Percentiles rank a stretch among this genome's conserved stretches.
Evolutionary conservation across 1,140 invertebrate genomes (phyloP).

Genomic region (Drosophila hydei): DNA sequence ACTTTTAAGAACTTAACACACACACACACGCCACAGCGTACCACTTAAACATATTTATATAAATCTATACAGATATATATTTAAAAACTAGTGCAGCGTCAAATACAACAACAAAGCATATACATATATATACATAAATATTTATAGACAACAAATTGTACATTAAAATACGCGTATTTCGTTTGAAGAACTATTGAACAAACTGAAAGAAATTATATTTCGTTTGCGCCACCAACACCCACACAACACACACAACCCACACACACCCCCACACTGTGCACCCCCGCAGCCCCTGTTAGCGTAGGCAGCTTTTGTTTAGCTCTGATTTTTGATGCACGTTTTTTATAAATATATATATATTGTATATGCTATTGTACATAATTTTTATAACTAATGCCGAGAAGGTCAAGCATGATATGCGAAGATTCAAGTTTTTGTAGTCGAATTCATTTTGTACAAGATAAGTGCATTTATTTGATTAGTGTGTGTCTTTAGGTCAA

Average conservation of each 20-base stretch:
- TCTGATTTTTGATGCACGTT: slow-evolving; percentile 75
- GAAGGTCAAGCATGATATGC: slow-evolving; percentile 26
- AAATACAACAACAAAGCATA: slow-evolving; percentile 46
- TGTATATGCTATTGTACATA: slow-evolving; percentile 57
- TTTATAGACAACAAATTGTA: slow-evolving; percentile 77
- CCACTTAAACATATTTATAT: slow-evolving; percentile 27
- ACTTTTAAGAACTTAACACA: slow-evolving; percentile 54
- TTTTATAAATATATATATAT: slow-evolving; percentile 34
- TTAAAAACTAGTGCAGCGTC: slow-evolving; percentile 69
- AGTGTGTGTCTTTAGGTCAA: slow-evolving; percentile 61
- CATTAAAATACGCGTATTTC: slow-evolving; percentile 64
- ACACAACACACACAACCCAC: slow-evolving; percentile 10
- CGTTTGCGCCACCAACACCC: slow-evolving; percentile 26
- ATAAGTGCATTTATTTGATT: slow-evolving; percentile 57
- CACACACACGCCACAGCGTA: slow-evolving; percentile 33
- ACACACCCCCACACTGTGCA: neutral
- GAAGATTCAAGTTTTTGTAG: slow-evolving; percentile 34
- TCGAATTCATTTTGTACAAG: slow-evolving; percentile 46
- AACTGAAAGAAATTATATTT: slow-evolving; percentile 51
- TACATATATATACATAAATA: slow-evolving; percentile 43
- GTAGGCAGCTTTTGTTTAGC: slow-evolving; percentile 70
- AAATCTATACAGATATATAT: slow-evolving; percentile 57
- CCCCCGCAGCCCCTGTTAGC: slow-evolving; percentile 30
- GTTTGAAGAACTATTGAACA: slow-evolving; percentile 40
- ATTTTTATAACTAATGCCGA: slow-evolving; percentile 40